A percentile compares a stretch with the other conserved stretches of the same genome.
These are phyloP conservation scores for Carcinoscorpius rotundicauda DNA, from an alignment of 1,140 invertebrate genomes.

Conservation along the genomic window DNA sequence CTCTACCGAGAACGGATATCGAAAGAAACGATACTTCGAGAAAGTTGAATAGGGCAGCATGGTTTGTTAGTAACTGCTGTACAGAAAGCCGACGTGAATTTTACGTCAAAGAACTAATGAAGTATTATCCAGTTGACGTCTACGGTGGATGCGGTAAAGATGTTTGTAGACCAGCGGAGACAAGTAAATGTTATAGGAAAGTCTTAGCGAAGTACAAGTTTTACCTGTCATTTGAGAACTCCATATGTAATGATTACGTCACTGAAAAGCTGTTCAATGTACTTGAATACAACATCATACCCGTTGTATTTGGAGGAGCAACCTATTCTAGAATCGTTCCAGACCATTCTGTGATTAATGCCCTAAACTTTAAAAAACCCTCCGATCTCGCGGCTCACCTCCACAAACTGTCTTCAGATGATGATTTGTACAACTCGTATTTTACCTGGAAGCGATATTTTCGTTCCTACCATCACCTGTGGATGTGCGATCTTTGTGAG, in stretches of 20 bases:
- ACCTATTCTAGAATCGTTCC: conserved; percentile 26
- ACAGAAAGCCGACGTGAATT: conserved; percentile 24
- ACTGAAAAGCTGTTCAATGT: conserved; percentile 36
- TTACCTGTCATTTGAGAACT: conserved; percentile 39
- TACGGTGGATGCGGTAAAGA: conserved; percentile 29
- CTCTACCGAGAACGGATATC: background rate
- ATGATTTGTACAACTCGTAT: conserved; percentile 10
- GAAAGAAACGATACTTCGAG: background rate
- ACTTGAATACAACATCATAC: conserved; percentile 30
- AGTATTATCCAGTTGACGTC: conserved; percentile 28
- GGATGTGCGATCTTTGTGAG: conserved; percentile 29
- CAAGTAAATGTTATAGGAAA: conserved; percentile 19
- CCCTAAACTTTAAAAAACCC: conserved; percentile 14
- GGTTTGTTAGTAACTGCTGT: conserved; percentile 33
- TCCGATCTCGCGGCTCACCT: conserved; percentile 15
- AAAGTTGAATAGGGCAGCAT: conserved; percentile 31
- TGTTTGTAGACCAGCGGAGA: conserved; percentile 23
- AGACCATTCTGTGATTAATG: conserved; percentile 21
- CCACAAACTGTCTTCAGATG: conserved; percentile 5
- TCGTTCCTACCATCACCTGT: conserved; percentile 19
- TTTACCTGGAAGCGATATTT: conserved; percentile 16
- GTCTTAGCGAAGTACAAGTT: conserved; percentile 28
- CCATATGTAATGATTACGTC: conserved; percentile 36
- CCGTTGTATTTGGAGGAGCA: conserved; percentile 33
- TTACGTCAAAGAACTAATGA: conserved; percentile 24